Base-by-base conservation (phyloP, 1,140 invertebrate genomes). In the Nasonia vitripennis region DNA sequence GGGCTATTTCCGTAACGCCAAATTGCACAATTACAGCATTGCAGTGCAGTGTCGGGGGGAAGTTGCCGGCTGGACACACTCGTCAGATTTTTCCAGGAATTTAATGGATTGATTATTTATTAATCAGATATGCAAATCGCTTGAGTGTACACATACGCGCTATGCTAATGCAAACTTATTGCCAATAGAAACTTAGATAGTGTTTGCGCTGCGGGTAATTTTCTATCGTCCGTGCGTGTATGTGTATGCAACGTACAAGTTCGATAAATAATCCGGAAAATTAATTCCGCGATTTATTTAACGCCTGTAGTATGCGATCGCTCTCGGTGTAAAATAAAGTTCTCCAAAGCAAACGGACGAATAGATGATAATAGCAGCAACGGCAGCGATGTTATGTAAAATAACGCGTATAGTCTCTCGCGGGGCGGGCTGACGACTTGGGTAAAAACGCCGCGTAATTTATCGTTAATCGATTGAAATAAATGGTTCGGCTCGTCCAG, bases 381-480 rank as follows among this genome's bases (percentile, higher is more conserved):
- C 51, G 17, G 5, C 17, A 62, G 68, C 68, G 67, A 23, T 71
- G 68, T 71, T 71, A 71, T 17, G 68, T 71, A 71, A 71, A 31
- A 31, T 71, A 31, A 12, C 11, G 48, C 48, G 48, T 37, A 6
- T 37, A 37, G 3, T 27, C 27, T 27, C 27, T 37, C 34, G 2
- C 5, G 34, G 34, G 34, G 34, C 48, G 2, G 20, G 20, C 20
- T 17, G 20, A 1, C 5, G 27, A 10, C 3, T 10, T 27, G 70
- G 4, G 27, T 14, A 27, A 71, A 71, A 71, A 34, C 27, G 70
- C n/a, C 10, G 14, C 27, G 2, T 45, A 81, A 81, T 81, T 81
- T 81, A 81, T 81, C 45, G 20, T 81, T 70, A 45, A 81, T 45
- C 78, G 67, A 81, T 81, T 68, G 78, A 70, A 81, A 81, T 70